These are phyloP conservation scores for Liasis olivaceus DNA, from an alignment of 2,797 vertebrate genomes.

Conservation along the genomic window DNA sequence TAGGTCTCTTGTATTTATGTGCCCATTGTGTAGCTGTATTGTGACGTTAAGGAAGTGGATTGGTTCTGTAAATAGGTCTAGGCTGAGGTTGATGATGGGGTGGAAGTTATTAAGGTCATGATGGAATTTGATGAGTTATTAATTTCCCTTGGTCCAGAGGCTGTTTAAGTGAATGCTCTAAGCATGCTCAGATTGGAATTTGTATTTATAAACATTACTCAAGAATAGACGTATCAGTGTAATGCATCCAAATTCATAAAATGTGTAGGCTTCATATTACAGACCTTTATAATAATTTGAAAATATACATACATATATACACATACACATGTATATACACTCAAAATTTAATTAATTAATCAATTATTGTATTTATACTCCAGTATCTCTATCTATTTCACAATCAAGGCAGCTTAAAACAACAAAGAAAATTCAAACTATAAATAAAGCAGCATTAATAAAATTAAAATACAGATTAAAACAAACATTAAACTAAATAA, in stretches of 20 bases:
- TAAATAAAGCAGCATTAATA: not conserved
- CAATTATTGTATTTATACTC: not conserved
- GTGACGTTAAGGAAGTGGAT: not conserved
- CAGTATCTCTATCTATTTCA: not conserved
- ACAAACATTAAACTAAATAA: not conserved
- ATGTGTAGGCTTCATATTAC: conserved; percentile 30
- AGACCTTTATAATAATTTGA: conserved; percentile 4
- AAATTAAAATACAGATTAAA: not conserved
- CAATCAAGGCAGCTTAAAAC: not conserved
- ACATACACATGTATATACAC: not conserved
- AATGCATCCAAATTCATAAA: conserved; percentile 38
- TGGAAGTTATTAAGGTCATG: not conserved
- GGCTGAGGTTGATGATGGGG: not conserved
- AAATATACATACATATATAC: not conserved
- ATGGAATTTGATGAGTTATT: not conserved
- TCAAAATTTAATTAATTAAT: no score
- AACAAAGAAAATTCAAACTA: not conserved
- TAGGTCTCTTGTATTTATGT: not conserved
- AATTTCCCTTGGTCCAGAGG: not conserved
- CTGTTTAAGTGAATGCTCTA: not conserved
- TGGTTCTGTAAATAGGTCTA: not conserved
- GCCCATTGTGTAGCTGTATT: not conserved
- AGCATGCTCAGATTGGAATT: not conserved
- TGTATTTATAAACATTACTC: conserved; percentile 47
- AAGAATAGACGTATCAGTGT: conserved; percentile 34